Evolutionary conservation across 1,140 invertebrate species (phyloP).

Genomic region (Rhopalosiphum padi): DNA sequence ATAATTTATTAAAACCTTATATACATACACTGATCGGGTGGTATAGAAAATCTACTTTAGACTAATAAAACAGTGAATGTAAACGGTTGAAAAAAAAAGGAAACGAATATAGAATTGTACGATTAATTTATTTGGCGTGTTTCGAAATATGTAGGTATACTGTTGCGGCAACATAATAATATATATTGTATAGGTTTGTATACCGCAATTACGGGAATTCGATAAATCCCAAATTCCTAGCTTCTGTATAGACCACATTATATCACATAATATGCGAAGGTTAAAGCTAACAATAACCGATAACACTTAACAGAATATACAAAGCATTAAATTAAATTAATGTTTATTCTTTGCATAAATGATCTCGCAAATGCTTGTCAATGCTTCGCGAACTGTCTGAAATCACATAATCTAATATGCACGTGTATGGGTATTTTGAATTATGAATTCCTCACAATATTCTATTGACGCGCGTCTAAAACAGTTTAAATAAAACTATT

Average conservation of each 20-base stretch:
- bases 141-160: neutral
- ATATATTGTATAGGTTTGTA: neutral
- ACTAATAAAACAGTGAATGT: neutral
- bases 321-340: no score
- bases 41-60: neutral
- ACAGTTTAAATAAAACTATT: no score
- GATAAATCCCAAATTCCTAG: neutral
- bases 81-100: neutral
- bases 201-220: neutral
- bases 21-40: neutral
- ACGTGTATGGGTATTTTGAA: neutral
- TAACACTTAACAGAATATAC: no score
- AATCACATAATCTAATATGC: neutral
- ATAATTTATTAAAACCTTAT: conserved; percentile 4
- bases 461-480: no score
- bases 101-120: neutral
- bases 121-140: neutral
- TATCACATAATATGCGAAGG: no score
- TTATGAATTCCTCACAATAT: no score
- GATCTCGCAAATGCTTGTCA: no score
- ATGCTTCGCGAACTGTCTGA: neutral
- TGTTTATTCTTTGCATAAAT: no score
- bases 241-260: neutral
- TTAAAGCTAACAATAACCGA: no score
- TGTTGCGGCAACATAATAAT: neutral